These are phyloP conservation scores for Coelinius sp. DNA, from an alignment of 2,888 invertebrate species.

Conservation along the genomic window DNA sequence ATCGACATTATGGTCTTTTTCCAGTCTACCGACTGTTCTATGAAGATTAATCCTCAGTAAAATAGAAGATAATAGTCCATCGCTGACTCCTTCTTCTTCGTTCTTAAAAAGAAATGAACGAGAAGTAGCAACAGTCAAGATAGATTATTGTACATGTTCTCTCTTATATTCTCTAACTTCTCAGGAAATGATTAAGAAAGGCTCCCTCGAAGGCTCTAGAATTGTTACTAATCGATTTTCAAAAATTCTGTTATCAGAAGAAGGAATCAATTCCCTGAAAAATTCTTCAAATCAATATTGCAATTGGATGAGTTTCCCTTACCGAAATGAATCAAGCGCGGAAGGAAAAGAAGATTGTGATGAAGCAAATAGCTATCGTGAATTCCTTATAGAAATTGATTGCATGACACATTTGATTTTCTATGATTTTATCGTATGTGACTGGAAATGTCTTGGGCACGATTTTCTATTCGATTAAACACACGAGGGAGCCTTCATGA, in stretches of 20 bases:
- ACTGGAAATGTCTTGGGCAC: no score
- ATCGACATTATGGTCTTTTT: neutral
- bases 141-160: no score
- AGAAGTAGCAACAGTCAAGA: no score
- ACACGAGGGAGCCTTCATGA: neutral
- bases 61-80: neutral
- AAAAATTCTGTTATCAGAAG: neutral
- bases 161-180: no score
- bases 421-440: neutral
- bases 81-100: neutral
- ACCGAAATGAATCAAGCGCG: neutral
- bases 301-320: neutral
- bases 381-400: no score
- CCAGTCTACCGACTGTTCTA: neutral
- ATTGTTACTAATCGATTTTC: neutral
- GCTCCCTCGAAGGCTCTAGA: neutral
- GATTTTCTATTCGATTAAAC: no score
- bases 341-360: neutral
- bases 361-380: neutral
- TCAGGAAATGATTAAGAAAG: no score
- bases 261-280: no score
- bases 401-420: no score
- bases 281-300: neutral
- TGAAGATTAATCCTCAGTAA: neutral
- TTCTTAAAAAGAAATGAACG: no score